Evolutionary conservation across 2,888 invertebrate species (phyloP).

Genomic region (Helobdella robusta): DNA sequence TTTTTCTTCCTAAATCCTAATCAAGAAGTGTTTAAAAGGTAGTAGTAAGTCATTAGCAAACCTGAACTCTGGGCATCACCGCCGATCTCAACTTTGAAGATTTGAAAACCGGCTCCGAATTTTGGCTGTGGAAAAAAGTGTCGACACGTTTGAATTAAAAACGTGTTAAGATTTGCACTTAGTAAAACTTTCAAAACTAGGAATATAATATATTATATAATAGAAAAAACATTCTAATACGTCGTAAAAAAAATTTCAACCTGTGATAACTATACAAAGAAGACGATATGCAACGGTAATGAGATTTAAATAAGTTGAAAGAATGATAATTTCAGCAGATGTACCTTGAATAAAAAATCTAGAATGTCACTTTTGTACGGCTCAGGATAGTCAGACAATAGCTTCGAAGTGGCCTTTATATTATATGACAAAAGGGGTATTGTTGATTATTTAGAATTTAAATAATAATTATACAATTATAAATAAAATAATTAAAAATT

Average conservation of each 20-base stretch:
- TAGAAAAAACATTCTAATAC: too few relatives aligned
- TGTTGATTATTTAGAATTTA: not conserved
- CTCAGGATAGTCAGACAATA: constrained; percentile 37
- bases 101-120: constrained; percentile 46
- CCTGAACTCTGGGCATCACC: constrained; percentile 48
- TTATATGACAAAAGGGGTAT: not conserved
- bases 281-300: too few relatives aligned
- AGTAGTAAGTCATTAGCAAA: too few relatives aligned
- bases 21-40: too few relatives aligned
- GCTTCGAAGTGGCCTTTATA: constrained; percentile 40
- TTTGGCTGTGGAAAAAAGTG: constrained; percentile 39
- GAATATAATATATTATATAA: too few relatives aligned
- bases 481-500: not conserved
- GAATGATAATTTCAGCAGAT: too few relatives aligned
- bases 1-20: too few relatives aligned
- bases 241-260: too few relatives aligned
- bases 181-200: too few relatives aligned
- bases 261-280: too few relatives aligned
- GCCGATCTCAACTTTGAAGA: constrained; percentile 49
- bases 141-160: not conserved
- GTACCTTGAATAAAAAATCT: constrained; percentile 39
- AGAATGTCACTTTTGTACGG: constrained; percentile 37
- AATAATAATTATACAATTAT: not conserved
- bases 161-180: too few relatives aligned
- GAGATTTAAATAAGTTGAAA: too few relatives aligned